Conservation (phyloP, 92 coral and sea anemone species). For the Epizoanthus fatuus region DNA sequence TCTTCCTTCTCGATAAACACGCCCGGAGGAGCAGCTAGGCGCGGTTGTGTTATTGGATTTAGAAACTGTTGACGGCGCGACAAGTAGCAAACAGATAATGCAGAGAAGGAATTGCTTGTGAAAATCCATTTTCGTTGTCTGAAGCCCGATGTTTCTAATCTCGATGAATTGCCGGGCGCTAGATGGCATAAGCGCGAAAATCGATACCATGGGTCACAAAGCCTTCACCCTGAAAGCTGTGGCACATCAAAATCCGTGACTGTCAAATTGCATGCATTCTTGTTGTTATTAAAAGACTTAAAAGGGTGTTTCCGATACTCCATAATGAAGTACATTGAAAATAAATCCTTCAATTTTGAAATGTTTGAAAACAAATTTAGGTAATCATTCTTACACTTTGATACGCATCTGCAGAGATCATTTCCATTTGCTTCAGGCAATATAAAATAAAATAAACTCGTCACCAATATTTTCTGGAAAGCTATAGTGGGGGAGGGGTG, state of each 20-base stretch:
- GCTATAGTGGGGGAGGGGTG: too few species aligned
- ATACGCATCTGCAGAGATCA: too few species aligned
- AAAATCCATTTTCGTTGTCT: background rate
- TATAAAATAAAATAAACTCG: too few species aligned
- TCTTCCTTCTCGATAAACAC: slow-evolving; percentile 7
- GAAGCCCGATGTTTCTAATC: background rate
- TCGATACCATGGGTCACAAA: background rate
- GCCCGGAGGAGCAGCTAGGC: background rate
- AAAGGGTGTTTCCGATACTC: too few species aligned
- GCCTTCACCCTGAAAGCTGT: background rate
- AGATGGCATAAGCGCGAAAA: background rate
- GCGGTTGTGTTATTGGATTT: background rate
- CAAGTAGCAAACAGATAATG: background rate
- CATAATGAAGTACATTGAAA: too few species aligned
- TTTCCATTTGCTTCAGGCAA: too few species aligned
- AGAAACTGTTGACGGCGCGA: background rate
- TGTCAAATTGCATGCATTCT: slow-evolving; percentile 2
- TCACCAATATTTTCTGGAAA: too few species aligned
- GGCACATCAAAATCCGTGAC: background rate
- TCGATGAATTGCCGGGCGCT: background rate
- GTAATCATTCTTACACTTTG: too few species aligned
- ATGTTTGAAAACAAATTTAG: too few species aligned
- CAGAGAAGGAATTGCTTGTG: background rate
- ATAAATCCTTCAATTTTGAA: too few species aligned
- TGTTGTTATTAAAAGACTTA: background rate